Percentiles rank a stretch among this genome's conserved stretches.
These are phyloP conservation scores for Coenonympha glycerion DNA, from an alignment of 2,888 invertebrate species.

Conservation along the genomic window DNA sequence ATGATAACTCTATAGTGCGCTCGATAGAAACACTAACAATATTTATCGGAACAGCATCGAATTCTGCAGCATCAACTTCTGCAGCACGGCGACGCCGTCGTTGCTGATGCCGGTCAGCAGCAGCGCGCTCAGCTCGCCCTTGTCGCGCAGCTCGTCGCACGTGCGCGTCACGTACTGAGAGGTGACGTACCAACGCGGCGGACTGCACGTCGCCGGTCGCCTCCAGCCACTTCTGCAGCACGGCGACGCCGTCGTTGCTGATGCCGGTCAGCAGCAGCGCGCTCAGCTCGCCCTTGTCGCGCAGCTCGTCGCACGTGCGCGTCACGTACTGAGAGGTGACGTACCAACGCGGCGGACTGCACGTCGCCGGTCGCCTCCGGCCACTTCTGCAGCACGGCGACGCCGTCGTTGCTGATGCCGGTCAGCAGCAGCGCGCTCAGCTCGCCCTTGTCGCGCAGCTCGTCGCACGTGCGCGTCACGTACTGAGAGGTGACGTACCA, in stretches of 20 bases:
- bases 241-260: slow-evolving; percentile 79
- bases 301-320: slow-evolving; percentile 80
- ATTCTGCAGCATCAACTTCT: too few species aligned
- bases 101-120: slow-evolving; percentile 79
- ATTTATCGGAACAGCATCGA: too few species aligned
- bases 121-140: slow-evolving; percentile 89
- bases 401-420: slow-evolving; percentile 76
- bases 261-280: slow-evolving; percentile 86
- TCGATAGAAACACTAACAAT: too few species aligned
- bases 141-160: slow-evolving; percentile 80
- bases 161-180: slow-evolving; percentile 86
- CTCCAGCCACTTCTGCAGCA: slow-evolving; percentile 92
- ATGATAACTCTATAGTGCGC: too few species aligned
- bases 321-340: slow-evolving; percentile 89
- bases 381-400: slow-evolving; percentile 89
- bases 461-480: slow-evolving; percentile 81
- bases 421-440: slow-evolving; percentile 90
- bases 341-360: slow-evolving; percentile 90
- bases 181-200: slow-evolving; percentile 85
- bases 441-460: slow-evolving; percentile 84
- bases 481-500: too few species aligned
- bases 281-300: slow-evolving; percentile 86
- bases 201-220: slow-evolving; percentile 93
- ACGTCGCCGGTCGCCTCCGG: slow-evolving; percentile 92
- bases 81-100: slow-evolving; percentile 87